Evolutionary conservation across 2,888 invertebrate genomes (phyloP).

Genomic region (Apamea monoglypha): DNA sequence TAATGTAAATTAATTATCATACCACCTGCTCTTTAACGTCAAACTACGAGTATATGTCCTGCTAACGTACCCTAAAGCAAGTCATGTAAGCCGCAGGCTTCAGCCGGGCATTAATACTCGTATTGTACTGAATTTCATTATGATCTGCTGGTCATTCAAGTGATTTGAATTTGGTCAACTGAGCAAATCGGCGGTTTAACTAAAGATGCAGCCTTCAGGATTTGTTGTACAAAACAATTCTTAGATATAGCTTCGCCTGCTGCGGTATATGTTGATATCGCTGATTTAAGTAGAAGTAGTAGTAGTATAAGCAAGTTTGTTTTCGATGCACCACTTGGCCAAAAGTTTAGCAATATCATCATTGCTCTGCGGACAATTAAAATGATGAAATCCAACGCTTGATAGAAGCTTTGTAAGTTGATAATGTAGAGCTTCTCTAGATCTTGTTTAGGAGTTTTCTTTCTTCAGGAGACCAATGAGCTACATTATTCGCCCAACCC

Average conservation of each 20-base stretch:
- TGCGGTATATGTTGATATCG: neutral
- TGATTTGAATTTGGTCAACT: neutral
- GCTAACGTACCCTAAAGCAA: neutral
- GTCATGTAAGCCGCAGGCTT: neutral
- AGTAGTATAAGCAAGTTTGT: too few relatives aligned
- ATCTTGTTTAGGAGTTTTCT: neutral
- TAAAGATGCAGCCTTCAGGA: neutral
- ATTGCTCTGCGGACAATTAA: too few relatives aligned
- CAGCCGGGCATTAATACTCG: neutral
- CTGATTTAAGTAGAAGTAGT: too few relatives aligned
- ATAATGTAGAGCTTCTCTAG: neutral
- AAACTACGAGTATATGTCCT: neutral
- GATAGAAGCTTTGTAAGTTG: neutral
- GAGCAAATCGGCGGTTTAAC: neutral
- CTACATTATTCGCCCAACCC: neutral
- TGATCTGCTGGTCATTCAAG: neutral
- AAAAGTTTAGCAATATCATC: too few relatives aligned
- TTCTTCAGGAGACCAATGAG: neutral
- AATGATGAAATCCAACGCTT: too few relatives aligned
- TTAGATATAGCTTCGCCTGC: neutral
- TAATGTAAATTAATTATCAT: neutral
- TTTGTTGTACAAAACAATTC: neutral
- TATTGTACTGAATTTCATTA: neutral
- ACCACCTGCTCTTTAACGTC: neutral
- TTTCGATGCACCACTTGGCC: too few relatives aligned